A percentile compares a stretch with the other conserved stretches of the same genome.
These are phyloP conservation scores for Sinocyclocheilus maitianheensis DNA, from an alignment of 2,113 vertebrate species.

Conservation along the genomic window DNA sequence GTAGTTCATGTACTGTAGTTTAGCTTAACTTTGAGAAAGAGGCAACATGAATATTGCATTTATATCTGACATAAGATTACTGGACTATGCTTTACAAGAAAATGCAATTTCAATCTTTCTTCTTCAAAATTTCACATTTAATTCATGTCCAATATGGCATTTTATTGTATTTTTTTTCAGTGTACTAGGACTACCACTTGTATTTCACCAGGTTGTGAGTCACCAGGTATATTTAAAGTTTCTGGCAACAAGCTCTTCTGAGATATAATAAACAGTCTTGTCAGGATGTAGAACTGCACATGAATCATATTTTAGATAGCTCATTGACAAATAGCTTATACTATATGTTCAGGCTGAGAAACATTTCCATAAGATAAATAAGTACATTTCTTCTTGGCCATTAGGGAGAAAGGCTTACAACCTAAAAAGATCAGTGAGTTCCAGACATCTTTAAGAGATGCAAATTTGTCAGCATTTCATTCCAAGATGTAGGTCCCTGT, in stretches of 20 bases:
- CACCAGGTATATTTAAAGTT: not conserved
- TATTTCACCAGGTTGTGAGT: too few species aligned
- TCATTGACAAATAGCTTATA: not conserved
- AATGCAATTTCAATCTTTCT: too few species aligned
- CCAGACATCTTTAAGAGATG: constrained; percentile 12
- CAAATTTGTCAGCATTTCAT: constrained; percentile 3
- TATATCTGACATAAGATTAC: too few species aligned
- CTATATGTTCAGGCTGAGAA: not conserved
- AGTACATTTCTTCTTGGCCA: not conserved
- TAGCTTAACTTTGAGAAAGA: too few species aligned
- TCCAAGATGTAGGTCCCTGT: not conserved
- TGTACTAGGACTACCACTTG: too few species aligned
- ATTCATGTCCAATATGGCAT: too few species aligned
- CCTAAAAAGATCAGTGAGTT: not conserved
- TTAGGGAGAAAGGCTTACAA: not conserved
- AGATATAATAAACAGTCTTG: constrained; percentile 6
- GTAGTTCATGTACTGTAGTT: too few species aligned
- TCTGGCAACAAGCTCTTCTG: not conserved
- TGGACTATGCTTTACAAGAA: too few species aligned
- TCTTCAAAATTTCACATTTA: too few species aligned
- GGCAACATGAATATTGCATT: too few species aligned
- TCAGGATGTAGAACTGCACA: not conserved
- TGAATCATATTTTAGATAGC: not conserved
- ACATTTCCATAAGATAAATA: not conserved
- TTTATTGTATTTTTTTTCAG: too few species aligned